Percentiles rank a stretch among this genome's conserved stretches.
These are phyloP conservation scores for Perca schrenkii DNA, from an alignment of 2,113 vertebrate species.

Conservation along the genomic window DNA sequence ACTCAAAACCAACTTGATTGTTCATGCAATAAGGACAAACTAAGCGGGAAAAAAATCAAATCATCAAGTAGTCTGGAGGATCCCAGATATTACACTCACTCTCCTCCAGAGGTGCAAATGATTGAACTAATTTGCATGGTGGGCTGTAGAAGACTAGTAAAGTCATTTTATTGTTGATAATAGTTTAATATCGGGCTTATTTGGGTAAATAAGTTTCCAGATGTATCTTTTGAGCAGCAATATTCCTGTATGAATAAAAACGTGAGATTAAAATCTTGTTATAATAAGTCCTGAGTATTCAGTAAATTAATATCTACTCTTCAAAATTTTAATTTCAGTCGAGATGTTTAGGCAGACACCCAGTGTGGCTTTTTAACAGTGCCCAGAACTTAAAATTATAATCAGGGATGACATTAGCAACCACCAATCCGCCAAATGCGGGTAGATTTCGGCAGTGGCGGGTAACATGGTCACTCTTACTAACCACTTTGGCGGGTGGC, in stretches of 20 bases:
- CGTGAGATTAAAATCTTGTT: not conserved
- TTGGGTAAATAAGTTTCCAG: not conserved
- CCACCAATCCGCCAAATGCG: no score
- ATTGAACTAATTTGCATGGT: not conserved
- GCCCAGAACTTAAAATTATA: no score
- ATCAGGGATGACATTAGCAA: no score
- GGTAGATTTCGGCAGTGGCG: no score
- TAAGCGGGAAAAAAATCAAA: conserved; percentile 6
- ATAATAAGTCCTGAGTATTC: not conserved
- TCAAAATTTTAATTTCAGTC: not conserved
- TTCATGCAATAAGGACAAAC: conserved; percentile 20
- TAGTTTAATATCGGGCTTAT: not conserved
- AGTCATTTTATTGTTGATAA: not conserved
- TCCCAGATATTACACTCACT: conserved; percentile 9
- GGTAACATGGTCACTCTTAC: no score
- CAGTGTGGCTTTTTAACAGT: not conserved
- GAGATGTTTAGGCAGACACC: not conserved
- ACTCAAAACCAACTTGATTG: conserved; percentile 36
- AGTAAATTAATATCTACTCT: not conserved
- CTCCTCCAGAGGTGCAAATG: not conserved
- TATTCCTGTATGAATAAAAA: not conserved
- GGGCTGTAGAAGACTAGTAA: not conserved
- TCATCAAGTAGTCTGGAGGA: conserved; percentile 2
- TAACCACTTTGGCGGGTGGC: no score
- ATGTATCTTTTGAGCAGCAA: not conserved